Evolutionary conservation across 2,888 invertebrate genomes (phyloP).

Genomic region (Nipponacmea schrenckii): DNA sequence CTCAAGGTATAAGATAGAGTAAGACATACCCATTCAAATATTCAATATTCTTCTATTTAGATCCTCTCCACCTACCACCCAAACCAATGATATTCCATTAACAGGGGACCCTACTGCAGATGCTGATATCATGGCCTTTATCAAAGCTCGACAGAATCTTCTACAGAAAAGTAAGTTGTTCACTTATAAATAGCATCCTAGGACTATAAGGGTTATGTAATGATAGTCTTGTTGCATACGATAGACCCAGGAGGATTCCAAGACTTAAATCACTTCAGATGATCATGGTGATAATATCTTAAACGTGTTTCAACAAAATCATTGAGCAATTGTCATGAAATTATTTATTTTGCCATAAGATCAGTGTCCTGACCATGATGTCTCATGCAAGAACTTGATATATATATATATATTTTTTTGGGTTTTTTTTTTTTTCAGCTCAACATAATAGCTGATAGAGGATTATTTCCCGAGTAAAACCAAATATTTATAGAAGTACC

Average conservation of each 20-base stretch:
- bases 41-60: background rate
- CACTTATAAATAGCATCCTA: no score
- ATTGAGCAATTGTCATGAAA: no score
- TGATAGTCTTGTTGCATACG: no score
- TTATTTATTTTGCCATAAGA: no score
- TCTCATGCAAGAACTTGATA: background rate
- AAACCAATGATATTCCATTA: conserved; percentile 43
- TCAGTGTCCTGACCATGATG: background rate
- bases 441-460: conserved; percentile 16
- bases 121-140: conserved; percentile 67
- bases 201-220: no score
- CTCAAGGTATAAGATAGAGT: no score
- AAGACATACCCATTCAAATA: no score
- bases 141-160: conserved; percentile 63
- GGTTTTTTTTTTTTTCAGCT: conserved; percentile 7
- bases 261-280: no score
- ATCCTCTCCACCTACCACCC: background rate
- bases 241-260: no score
- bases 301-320: no score
- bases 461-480: background rate
- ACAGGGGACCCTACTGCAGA: conserved; percentile 67
- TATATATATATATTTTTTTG: background rate
- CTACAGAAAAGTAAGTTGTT: conserved; percentile 46
- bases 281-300: no score
- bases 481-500: no score